Percentiles rank a stretch among this genome's conserved stretches.
Conservation (phyloP, 2,888 invertebrate species). For the Dicranocentrus wangi region DNA sequence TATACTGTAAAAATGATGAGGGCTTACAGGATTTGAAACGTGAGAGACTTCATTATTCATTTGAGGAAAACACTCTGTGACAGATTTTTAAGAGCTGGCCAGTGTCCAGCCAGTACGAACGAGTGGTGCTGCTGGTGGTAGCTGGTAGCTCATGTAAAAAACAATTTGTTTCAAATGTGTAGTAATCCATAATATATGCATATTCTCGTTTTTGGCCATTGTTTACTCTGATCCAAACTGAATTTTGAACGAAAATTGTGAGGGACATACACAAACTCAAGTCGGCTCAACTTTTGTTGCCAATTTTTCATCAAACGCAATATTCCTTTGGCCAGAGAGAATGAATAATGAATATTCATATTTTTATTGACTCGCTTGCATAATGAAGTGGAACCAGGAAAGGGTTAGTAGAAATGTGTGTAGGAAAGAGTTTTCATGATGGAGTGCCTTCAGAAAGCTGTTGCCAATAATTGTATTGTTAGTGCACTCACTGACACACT, state of each 20-base stretch:
- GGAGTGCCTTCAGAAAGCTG: too few species aligned
- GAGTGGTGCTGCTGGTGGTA: too few species aligned
- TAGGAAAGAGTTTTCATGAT: too few species aligned
- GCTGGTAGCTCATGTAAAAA: too few species aligned
- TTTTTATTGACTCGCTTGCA: conserved; percentile 8
- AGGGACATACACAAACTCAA: background rate
- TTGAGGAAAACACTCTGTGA: background rate
- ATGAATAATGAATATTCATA: conserved; percentile 20
- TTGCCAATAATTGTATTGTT: too few species aligned
- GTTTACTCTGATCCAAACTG: background rate
- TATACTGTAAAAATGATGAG: too few species aligned
- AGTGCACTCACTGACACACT: too few species aligned
- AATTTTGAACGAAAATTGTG: background rate
- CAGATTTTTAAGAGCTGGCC: conserved; percentile 2
- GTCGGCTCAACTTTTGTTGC: background rate
- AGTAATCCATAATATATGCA: too few species aligned
- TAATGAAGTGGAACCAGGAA: background rate
- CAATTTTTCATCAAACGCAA: conserved; percentile 15
- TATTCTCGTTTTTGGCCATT: background rate
- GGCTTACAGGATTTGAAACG: too few species aligned
- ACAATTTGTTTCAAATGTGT: background rate
- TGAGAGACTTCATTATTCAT: conserved; percentile 10
- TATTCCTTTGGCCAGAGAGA: background rate
- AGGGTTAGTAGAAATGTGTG: too few species aligned
- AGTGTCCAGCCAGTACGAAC: conserved; percentile 9